Percentiles rank a stretch among this genome's conserved stretches.
These are phyloP conservation scores for Scaptomyza tumidula DNA, from an alignment of 2,888 invertebrate species.

Conservation along the genomic window DNA sequence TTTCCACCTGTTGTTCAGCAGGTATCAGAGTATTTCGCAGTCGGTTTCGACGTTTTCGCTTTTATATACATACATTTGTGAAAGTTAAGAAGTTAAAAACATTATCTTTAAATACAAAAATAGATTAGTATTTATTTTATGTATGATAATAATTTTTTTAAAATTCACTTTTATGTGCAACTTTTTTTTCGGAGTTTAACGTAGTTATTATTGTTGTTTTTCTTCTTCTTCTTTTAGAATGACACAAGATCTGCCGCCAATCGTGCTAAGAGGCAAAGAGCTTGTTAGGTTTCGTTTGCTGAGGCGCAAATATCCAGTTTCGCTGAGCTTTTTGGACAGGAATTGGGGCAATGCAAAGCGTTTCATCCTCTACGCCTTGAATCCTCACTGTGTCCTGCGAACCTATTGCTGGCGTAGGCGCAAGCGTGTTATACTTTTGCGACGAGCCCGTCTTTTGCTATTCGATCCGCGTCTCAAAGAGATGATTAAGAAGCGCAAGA, in stretches of 20 bases:
- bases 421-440: constrained; percentile 66
- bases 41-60: no score
- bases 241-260: constrained; percentile 52
- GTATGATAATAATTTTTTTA: background rate
- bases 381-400: constrained; percentile 75
- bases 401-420: constrained; percentile 69
- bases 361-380: constrained; percentile 75
- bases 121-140: no score
- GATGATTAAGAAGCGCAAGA: constrained; percentile 65
- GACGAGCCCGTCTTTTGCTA: constrained; percentile 66
- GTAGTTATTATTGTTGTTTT: background rate
- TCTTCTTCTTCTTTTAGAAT: constrained; percentile 42
- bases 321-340: constrained; percentile 64
- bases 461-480: constrained; percentile 76
- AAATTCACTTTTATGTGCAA: background rate
- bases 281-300: constrained; percentile 64
- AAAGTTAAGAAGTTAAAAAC: no score
- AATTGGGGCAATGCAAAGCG: constrained; percentile 76
- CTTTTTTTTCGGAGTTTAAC: background rate
- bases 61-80: no score
- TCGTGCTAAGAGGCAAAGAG: constrained; percentile 59
- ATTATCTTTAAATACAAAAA: no score
- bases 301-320: constrained; percentile 78
- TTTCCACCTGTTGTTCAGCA: no score
- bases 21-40: no score